These are phyloP conservation scores for Chaetogeoica ovagalla DNA, from an alignment of 2,888 invertebrate species.

Conservation along the genomic window DNA sequence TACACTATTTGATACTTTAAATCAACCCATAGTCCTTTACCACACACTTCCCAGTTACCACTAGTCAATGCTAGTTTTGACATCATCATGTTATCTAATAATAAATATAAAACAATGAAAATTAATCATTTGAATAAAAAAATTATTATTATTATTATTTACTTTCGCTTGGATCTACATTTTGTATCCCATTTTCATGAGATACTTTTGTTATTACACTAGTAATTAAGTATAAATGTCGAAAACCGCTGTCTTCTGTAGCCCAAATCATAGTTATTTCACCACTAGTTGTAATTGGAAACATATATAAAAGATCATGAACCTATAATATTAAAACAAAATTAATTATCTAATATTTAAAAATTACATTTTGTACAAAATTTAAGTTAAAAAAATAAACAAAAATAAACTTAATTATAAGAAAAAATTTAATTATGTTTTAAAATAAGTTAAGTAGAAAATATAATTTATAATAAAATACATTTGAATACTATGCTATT, in stretches of 20 bases:
- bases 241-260: slow-evolving; percentile 85
- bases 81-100: slow-evolving; percentile 58
- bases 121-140: neutral
- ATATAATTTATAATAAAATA: neutral
- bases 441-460: neutral
- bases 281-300: slow-evolving; percentile 63
- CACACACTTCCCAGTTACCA: slow-evolving; percentile 93
- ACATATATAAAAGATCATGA: slow-evolving; percentile 84
- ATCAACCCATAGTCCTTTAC: slow-evolving; percentile 87
- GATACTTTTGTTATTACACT: slow-evolving; percentile 61
- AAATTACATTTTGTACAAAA: neutral
- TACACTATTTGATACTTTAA: slow-evolving; percentile 77
- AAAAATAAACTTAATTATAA: neutral
- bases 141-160: slow-evolving; percentile 10
- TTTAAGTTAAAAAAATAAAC: too few relatives aligned
- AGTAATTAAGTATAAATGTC: slow-evolving; percentile 83
- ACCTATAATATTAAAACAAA: slow-evolving; percentile 59
- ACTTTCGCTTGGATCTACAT: slow-evolving; percentile 54
- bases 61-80: slow-evolving; percentile 74
- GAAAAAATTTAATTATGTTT: neutral
- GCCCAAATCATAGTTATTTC: slow-evolving; percentile 82
- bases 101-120: neutral
- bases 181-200: slow-evolving; percentile 54
- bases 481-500: neutral
- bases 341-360: neutral